phyloP scores from a whole-genome alignment of 2,113 vertebrate species.

The Cochlearius cochlearius region DNA sequence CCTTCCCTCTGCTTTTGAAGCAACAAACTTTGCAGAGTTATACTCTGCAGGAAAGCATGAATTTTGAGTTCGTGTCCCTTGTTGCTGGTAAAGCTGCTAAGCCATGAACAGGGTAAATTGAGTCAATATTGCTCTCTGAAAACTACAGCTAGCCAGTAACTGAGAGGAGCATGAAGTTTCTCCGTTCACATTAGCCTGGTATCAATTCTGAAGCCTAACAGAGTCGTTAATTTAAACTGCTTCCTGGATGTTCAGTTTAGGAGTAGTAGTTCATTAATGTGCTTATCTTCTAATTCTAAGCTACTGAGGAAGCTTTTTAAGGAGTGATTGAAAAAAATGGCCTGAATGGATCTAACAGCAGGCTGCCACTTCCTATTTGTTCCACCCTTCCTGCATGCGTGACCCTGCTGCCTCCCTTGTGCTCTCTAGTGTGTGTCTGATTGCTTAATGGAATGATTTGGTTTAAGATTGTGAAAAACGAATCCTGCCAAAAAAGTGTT shows the following conservation, averaged over 20 bases:
- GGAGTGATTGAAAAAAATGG: not conserved
- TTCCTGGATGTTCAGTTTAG: not conserved
- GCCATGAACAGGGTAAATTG: not conserved
- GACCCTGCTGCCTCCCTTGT: not conserved
- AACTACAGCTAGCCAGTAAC: not conserved
- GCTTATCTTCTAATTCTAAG: not conserved
- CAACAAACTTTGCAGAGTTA: not conserved
- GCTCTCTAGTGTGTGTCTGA: not conserved
- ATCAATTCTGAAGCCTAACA: not conserved
- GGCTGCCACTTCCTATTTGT: not conserved
- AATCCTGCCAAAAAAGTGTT: not conserved
- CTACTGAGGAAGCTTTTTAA: not conserved
- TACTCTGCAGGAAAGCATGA: rapidly evolving
- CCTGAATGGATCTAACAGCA: not conserved
- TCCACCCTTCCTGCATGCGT: not conserved
- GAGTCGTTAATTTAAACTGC: not conserved
- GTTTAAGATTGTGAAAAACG: not conserved
- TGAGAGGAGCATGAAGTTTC: not conserved
- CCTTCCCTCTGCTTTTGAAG: not conserved
- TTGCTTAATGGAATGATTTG: not conserved
- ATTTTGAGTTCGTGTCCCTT: not conserved
- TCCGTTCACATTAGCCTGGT: not conserved
- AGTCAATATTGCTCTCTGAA: not conserved
- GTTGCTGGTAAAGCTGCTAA: not conserved
- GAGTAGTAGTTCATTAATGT: not conserved